Percentiles rank a stretch among this genome's conserved stretches.
Conservation (phyloP, 2,797 vertebrate species). For the Acestrorhynchus altus region DNA sequence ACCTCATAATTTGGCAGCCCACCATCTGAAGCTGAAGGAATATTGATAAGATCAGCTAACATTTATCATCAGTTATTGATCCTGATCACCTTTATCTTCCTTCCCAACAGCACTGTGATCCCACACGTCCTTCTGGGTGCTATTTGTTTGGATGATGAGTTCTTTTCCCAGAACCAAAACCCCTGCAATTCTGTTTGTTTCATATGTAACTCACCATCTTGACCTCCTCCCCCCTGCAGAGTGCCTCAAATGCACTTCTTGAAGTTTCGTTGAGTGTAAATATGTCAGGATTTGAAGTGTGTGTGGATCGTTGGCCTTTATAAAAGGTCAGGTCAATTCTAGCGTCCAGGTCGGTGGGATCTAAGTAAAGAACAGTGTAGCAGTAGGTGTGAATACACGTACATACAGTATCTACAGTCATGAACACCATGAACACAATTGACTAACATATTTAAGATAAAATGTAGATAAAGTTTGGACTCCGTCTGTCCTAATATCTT, state of each 20-base stretch:
- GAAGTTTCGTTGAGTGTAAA: not conserved
- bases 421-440: not conserved
- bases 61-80: no score
- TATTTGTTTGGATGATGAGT: no score
- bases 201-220: constrained; percentile 6
- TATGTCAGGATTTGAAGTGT: constrained; percentile 18
- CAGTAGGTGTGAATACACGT: not conserved
- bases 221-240: constrained; percentile 39
- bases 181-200: not conserved
- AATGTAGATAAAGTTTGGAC: no score
- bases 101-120: no score
- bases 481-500: no score
- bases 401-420: not conserved
- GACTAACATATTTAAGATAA: no score
- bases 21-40: no score
- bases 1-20: no score
- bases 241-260: not conserved
- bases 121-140: no score
- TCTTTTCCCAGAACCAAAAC: no score
- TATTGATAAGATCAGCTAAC: no score
- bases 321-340: not conserved
- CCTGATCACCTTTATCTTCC: no score
- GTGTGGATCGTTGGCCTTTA: not conserved
- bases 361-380: not conserved
- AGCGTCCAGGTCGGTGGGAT: not conserved